phyloP scores from a whole-genome alignment of 2,888 invertebrate genomes.

The Bibio marci region DNA sequence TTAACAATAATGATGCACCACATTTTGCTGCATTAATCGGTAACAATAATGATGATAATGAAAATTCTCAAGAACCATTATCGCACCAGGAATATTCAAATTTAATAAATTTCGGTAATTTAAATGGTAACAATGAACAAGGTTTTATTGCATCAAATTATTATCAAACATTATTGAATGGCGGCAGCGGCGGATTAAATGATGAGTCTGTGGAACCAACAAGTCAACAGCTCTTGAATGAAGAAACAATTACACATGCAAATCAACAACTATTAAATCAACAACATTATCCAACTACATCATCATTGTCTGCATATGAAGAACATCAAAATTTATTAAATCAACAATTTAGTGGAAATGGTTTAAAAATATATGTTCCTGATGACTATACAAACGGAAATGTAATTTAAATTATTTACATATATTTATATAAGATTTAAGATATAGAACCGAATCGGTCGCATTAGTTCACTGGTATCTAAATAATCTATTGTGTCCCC shows the following conservation, averaged over 20 bases:
- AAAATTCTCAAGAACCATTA: conserved; percentile 17
- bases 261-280: conserved; percentile 14
- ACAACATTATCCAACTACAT: no score
- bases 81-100: conserved; percentile 8
- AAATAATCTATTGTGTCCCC: no score
- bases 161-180: conserved; percentile 13
- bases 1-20: not conserved
- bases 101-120: conserved; percentile 3
- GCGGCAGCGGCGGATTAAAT: conserved; percentile 1
- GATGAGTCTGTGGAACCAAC: conserved; percentile 3
- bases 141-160: conserved; percentile 27
- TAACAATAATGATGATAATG: not conserved
- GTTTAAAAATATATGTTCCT: no score
- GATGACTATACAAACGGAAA: no score
- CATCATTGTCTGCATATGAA: no score
- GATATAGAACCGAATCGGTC: no score
- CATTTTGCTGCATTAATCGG: not conserved
- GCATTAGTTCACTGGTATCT: no score
- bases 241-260: conserved; percentile 16
- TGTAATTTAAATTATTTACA: no score
- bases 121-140: conserved; percentile 17
- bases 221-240: conserved; percentile 11
- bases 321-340: no score
- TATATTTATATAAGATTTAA: no score
- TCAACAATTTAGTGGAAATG: no score